These are phyloP conservation scores for Todus mexicanus DNA, from an alignment of 2,797 vertebrate genomes.

Conservation along the genomic window DNA sequence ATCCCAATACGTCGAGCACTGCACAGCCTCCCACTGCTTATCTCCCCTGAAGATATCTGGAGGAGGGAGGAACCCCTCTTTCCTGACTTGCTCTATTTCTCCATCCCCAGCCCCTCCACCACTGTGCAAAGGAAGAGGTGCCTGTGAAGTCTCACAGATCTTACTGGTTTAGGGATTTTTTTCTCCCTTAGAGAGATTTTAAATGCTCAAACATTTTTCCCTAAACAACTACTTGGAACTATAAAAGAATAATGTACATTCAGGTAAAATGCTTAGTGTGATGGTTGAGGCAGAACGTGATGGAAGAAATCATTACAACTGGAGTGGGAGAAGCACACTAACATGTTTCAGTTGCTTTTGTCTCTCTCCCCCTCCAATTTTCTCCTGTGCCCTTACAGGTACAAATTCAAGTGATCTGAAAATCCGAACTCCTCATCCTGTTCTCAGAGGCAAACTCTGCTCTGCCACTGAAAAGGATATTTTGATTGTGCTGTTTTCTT, in stretches of 20 bases:
- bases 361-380: not conserved
- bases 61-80: not conserved
- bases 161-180: not conserved
- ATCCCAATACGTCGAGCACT: not conserved
- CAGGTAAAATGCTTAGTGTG: not conserved
- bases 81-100: not conserved
- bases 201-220: not conserved
- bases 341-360: not conserved
- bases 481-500: not conserved
- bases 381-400: not conserved
- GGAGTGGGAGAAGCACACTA: not conserved
- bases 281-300: not conserved
- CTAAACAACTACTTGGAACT: not conserved
- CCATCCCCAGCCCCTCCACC: accelerated
- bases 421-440: not conserved
- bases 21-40: not conserved
- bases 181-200: not conserved
- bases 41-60: not conserved
- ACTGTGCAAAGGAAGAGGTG: not conserved
- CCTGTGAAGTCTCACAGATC: not conserved
- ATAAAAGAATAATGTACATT: not conserved
- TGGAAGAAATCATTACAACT: not conserved
- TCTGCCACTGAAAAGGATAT: not conserved
- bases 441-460: not conserved
- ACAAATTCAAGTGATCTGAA: not conserved